Conservation (phyloP, 2,113 vertebrate species). For the Carlito syrichta region DNA sequence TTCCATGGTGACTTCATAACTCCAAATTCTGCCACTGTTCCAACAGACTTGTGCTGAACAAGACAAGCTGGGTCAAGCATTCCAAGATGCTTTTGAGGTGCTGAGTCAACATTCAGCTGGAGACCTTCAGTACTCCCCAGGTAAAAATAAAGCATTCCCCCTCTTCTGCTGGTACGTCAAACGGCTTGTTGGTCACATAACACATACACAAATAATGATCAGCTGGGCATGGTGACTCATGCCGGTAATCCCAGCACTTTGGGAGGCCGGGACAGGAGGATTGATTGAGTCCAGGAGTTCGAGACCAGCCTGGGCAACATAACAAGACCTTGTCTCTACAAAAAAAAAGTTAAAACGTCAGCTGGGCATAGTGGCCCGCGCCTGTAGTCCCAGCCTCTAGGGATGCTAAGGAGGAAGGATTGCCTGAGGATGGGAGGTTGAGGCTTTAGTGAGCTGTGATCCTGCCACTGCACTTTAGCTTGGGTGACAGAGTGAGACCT, state of each 20-base stretch:
- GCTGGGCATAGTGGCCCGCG: neutral
- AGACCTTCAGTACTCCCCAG: conserved; percentile 81
- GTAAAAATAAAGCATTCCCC: conserved; percentile 69
- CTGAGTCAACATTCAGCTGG: conserved; percentile 90
- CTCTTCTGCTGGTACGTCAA: neutral
- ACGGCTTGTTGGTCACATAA: neutral
- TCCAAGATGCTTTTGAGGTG: conserved; percentile 95
- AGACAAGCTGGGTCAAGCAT: conserved; percentile 90
- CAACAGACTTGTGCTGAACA: conserved; percentile 86
- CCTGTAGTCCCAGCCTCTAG: neutral
- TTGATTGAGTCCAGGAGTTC: neutral
- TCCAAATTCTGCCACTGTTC: conserved; percentile 18
- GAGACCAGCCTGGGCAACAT: neutral
- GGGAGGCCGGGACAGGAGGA: neutral
- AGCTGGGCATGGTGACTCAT: neutral
- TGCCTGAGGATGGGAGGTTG: neutral
- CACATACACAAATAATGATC: neutral
- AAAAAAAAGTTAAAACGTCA: neutral
- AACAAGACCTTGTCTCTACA: neutral
- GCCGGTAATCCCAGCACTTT: neutral
- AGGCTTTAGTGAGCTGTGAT: neutral
- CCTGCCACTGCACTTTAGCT: neutral
- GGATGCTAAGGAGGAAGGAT: neutral
- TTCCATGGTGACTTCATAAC: conserved; percentile 12
- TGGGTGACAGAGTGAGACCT: too few species aligned